Evolutionary conservation across 2,113 vertebrate species (phyloP).

Genomic region (Ceyx cyanopectus): DNA sequence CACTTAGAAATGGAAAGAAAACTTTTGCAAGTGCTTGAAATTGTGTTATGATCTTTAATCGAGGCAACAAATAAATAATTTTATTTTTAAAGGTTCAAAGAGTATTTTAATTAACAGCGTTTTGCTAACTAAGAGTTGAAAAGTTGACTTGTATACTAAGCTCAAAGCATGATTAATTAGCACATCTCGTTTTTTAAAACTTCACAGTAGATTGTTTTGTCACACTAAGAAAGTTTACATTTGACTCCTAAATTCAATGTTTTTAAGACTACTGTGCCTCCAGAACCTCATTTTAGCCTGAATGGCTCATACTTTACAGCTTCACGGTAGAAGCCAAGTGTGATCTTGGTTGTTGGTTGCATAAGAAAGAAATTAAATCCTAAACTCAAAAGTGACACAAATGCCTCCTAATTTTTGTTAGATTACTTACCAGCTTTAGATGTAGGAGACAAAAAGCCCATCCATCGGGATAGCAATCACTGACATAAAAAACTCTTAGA

Average conservation of each 20-base stretch:
- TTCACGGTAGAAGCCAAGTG: neutral
- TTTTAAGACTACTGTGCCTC: neutral
- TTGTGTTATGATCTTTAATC: neutral
- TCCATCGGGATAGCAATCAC: neutral
- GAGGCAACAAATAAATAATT: neutral
- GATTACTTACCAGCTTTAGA: neutral
- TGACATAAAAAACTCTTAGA: neutral
- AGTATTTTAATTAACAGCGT: neutral
- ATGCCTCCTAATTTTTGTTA: neutral
- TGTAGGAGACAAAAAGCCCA: neutral
- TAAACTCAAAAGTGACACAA: neutral
- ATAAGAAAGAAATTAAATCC: neutral
- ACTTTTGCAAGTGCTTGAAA: neutral
- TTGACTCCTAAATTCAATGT: neutral
- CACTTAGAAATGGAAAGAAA: neutral
- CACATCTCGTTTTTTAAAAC: neutral
- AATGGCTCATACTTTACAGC: neutral
- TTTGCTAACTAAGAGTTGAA: neutral
- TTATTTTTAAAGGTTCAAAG: neutral
- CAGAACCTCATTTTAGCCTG: neutral
- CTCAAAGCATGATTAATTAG: conserved; percentile 15
- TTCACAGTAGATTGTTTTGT: neutral
- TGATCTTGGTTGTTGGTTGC: neutral
- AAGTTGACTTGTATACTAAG: neutral
- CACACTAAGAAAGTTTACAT: neutral